A percentile compares a stretch with the other conserved stretches of the same genome.
Evolutionary conservation across 2,113 vertebrate genomes (phyloP).

Genomic region (Gymnocephalus cernua): DNA sequence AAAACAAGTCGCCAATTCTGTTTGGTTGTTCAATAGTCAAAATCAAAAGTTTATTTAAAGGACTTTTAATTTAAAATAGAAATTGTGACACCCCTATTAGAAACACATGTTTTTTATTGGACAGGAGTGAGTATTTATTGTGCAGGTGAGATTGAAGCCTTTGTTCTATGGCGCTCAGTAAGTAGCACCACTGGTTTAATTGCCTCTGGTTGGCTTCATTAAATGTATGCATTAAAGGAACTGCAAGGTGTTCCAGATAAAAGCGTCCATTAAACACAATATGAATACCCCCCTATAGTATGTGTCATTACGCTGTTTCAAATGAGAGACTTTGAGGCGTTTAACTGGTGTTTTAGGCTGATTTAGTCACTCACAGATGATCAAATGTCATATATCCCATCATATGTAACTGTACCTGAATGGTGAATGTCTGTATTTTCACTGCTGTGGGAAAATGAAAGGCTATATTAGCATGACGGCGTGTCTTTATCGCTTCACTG

Average conservation of each 20-base stretch:
- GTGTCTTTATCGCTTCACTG: constrained; percentile 8
- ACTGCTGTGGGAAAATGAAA: not conserved
- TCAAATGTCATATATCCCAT: not conserved
- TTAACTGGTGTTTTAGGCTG: not conserved
- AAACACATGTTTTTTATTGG: not conserved
- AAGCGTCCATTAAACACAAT: constrained; percentile 33
- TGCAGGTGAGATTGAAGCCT: constrained; percentile 28
- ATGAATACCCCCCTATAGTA: not conserved
- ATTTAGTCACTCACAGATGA: constrained; percentile 25
- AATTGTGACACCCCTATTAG: too few relatives aligned
- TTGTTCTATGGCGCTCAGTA: constrained; percentile 31
- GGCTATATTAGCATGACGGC: constrained; percentile 8
- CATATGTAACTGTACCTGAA: not conserved
- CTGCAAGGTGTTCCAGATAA: constrained; percentile 23
- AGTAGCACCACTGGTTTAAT: not conserved
- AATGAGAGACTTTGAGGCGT: not conserved
- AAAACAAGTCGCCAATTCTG: too few relatives aligned
- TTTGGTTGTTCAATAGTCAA: too few relatives aligned
- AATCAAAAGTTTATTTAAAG: too few relatives aligned
- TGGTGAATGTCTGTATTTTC: constrained; percentile 4
- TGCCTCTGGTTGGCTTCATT: constrained; percentile 4
- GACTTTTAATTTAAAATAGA: too few relatives aligned
- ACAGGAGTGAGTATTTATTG: not conserved
- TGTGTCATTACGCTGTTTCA: constrained; percentile 1
- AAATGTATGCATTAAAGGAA: constrained; percentile 42